Evolutionary conservation across 2,797 vertebrate genomes (phyloP).

Genomic region (Rhinoraja longicauda): DNA sequence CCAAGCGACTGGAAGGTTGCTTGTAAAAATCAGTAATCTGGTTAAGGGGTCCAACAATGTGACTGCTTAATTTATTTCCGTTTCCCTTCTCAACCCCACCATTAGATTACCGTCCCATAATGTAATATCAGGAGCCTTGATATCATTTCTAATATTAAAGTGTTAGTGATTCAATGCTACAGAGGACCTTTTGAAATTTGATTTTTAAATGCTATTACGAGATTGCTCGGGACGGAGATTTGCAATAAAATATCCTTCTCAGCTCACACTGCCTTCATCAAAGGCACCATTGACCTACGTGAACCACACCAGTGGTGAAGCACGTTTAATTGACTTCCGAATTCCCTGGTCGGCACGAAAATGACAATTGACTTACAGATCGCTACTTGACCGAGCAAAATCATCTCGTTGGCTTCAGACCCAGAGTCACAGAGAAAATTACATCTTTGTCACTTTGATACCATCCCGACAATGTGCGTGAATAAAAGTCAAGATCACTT

Average conservation of each 20-base stretch:
- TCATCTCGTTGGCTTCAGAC: not conserved
- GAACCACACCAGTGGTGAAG: not conserved
- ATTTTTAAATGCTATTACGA: not conserved
- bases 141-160: constrained; percentile 10
- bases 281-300: not conserved
- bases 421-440: not conserved
- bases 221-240: not conserved
- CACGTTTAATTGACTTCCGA: not conserved
- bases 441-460: not conserved
- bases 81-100: not conserved
- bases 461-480: not conserved
- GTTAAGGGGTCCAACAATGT: constrained; percentile 7
- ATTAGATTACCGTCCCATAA: not conserved
- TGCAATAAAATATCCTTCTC: not conserved
- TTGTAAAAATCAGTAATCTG: not conserved
- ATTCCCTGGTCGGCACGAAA: not conserved
- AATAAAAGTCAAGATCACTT: too few relatives aligned
- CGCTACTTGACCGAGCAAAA: not conserved
- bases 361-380: not conserved
- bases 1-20: not conserved
- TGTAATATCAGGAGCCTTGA: not conserved
- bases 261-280: not conserved
- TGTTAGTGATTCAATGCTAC: not conserved
- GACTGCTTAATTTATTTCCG: not conserved
- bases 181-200: not conserved